Percentiles rank a stretch among this genome's conserved stretches.
Conservation (phyloP, 2,888 invertebrate species). For the Exocentrus adspersus region DNA sequence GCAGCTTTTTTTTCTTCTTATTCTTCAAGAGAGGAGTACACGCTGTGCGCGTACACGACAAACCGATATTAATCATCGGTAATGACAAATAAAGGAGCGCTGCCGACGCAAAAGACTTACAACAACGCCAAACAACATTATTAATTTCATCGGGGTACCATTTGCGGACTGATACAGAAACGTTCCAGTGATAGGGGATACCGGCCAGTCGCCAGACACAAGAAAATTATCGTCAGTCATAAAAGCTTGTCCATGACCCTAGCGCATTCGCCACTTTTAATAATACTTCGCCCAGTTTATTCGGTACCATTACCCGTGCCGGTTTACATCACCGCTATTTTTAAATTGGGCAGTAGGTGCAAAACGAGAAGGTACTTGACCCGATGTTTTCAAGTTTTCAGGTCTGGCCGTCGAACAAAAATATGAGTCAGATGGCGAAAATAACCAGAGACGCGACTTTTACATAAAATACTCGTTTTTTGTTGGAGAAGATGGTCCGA, state of each 20-base stretch:
- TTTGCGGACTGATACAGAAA: constrained; percentile 25
- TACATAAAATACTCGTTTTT: too few species aligned
- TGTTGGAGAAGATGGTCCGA: too few species aligned
- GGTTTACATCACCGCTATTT: background rate
- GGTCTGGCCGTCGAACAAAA: background rate
- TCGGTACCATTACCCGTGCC: background rate
- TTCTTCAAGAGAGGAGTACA: constrained; percentile 32
- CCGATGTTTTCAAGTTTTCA: background rate
- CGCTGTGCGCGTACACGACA: constrained; percentile 37
- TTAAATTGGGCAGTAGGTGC: constrained; percentile 1
- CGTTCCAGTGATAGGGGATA: constrained; percentile 24
- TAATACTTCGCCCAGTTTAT: too few species aligned
- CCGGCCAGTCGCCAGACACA: constrained; percentile 2
- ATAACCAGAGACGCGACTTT: too few species aligned
- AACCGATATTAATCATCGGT: constrained; percentile 43
- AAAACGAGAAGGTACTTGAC: background rate
- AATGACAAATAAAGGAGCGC: constrained; percentile 43
- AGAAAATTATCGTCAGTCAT: constrained; percentile 14
- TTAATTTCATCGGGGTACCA: constrained; percentile 37
- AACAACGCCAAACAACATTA: constrained; percentile 40
- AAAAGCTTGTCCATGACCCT: too few species aligned
- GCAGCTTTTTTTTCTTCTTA: constrained; percentile 37
- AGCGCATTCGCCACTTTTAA: too few species aligned
- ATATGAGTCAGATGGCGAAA: background rate
- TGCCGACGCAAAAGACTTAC: constrained; percentile 36